A percentile compares a stretch with the other conserved stretches of the same genome.
Evolutionary conservation across 2,113 vertebrate species (phyloP).

Genomic region (Crocuta crocuta): DNA sequence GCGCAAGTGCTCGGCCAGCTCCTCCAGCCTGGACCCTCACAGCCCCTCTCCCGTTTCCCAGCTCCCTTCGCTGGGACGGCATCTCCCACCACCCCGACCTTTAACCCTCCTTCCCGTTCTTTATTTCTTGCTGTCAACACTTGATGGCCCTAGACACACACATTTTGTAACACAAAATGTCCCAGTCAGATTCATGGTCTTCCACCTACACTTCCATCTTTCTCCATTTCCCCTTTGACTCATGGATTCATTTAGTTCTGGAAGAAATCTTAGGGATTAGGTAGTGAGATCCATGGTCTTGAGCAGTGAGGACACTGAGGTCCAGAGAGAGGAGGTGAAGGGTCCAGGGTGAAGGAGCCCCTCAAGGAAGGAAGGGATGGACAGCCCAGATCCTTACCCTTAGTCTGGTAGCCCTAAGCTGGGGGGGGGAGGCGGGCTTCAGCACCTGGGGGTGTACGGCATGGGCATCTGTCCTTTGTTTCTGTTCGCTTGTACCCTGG

Average conservation of each 20-base stretch:
- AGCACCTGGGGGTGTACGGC: fast-evolving
- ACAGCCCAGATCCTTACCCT: neutral
- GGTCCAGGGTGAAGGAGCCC: neutral
- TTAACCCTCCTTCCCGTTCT: neutral
- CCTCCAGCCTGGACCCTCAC: neutral
- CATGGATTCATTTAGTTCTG: neutral
- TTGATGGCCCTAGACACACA: neutral
- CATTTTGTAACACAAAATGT: neutral
- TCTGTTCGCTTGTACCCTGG: neutral
- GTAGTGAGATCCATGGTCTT: neutral
- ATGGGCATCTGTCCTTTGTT: neutral
- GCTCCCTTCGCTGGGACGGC: neutral
- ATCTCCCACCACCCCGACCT: slow-evolving; percentile 5
- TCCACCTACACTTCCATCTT: neutral
- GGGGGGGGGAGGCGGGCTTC: too few relatives aligned
- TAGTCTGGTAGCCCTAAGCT: too few relatives aligned
- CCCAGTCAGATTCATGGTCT: neutral
- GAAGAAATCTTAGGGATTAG: neutral
- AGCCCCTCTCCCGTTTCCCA: neutral
- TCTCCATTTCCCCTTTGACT: neutral
- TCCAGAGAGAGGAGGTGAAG: neutral
- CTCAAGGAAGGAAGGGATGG: neutral
- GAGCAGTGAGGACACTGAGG: neutral
- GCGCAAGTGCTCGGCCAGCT: neutral
- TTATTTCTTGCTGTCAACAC: slow-evolving; percentile 12